These are phyloP conservation scores for Drosophila nigritarsus DNA, from an alignment of 2,888 invertebrate genomes.

Conservation along the genomic window DNA sequence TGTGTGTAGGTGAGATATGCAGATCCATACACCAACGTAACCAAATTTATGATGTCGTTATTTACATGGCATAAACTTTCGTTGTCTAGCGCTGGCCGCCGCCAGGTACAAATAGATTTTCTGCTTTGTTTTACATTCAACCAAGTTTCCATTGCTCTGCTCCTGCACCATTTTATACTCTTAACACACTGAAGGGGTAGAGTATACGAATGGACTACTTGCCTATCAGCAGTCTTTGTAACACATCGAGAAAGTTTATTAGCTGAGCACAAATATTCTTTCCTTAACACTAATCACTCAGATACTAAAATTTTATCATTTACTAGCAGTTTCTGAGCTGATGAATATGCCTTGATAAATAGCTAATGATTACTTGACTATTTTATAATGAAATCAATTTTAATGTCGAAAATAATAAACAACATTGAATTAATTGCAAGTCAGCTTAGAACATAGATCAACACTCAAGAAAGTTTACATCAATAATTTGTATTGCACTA, in stretches of 20 bases:
- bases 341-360: background rate
- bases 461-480: background rate
- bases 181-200: constrained; percentile 24
- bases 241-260: background rate
- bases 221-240: background rate
- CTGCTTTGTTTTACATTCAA: constrained; percentile 71
- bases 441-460: background rate
- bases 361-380: background rate
- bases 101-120: constrained; percentile 74
- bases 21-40: constrained; percentile 50
- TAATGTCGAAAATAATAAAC: background rate
- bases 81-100: constrained; percentile 47
- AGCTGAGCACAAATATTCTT: background rate
- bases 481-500: background rate
- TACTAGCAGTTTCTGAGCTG: background rate
- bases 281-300: background rate
- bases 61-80: constrained; percentile 80
- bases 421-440: no score
- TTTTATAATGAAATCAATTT: background rate
- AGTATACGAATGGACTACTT: background rate
- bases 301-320: background rate
- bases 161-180: constrained; percentile 17
- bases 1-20: constrained; percentile 55
- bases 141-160: constrained; percentile 24
- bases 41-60: constrained; percentile 80